A percentile compares a stretch with the other conserved stretches of the same genome.
phyloP scores from a whole-genome alignment of 2,797 vertebrate species.

The Anas bahamensis region DNA sequence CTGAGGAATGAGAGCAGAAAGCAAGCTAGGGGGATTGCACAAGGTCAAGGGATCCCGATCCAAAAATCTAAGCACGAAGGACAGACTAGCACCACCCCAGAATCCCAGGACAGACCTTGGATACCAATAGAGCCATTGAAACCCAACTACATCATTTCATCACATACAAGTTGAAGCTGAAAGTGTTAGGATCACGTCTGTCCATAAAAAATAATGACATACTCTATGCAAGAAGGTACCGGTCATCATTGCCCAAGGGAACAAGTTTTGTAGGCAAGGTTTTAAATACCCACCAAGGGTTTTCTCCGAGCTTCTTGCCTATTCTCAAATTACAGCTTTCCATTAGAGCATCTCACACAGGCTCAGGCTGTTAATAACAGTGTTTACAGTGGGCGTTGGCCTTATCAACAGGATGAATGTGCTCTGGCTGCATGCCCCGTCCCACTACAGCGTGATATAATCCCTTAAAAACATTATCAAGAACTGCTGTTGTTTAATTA shows the following conservation, averaged over 20 bases:
- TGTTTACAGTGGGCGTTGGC: background rate
- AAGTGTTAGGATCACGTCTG: background rate
- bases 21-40: fast-evolving
- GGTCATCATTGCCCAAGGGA: background rate
- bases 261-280: background rate
- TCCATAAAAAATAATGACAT: background rate
- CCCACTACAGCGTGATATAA: background rate
- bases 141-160: background rate
- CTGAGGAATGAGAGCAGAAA: background rate
- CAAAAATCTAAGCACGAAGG: background rate
- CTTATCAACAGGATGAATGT: constrained; percentile 19
- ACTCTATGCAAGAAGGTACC: background rate
- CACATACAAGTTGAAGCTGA: fast-evolving
- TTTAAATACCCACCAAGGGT: background rate
- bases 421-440: background rate
- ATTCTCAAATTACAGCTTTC: background rate
- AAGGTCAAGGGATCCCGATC: background rate
- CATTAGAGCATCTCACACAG: background rate
- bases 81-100: background rate
- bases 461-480: background rate
- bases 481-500: background rate
- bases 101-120: background rate
- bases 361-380: background rate
- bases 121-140: background rate
- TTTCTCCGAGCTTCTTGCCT: background rate